phyloP scores from a whole-genome alignment of 2,888 invertebrate genomes.

The Tanytarsus gracilentus region DNA sequence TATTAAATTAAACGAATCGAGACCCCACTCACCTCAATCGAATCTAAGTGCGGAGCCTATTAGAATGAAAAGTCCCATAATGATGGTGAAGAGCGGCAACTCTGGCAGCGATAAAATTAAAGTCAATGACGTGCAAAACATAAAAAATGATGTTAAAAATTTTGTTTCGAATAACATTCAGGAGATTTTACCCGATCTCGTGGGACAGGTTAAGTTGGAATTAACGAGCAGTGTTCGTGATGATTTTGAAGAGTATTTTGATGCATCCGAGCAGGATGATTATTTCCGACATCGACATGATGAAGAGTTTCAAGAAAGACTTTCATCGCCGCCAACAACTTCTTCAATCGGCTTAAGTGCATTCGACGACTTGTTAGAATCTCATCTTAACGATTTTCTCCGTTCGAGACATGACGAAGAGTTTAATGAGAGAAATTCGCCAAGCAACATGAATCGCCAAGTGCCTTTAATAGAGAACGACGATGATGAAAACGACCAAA shows the following conservation, averaged over 20 bases:
- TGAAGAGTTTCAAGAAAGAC: neutral
- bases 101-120: constrained; percentile 30
- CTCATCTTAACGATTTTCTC: constrained; percentile 1
- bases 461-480: neutral
- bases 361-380: neutral
- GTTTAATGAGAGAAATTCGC: constrained; percentile 14
- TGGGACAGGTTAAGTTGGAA: constrained; percentile 42
- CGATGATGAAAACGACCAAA: neutral
- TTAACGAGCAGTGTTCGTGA: constrained; percentile 34
- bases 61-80: constrained; percentile 41
- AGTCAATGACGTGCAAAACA: constrained; percentile 30
- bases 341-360: no score
- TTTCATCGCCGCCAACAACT: neutral
- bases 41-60: constrained; percentile 35
- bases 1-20: constrained; percentile 32
- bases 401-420: constrained; percentile 18
- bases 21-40: constrained; percentile 32
- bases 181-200: constrained; percentile 42
- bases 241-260: constrained; percentile 28
- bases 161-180: constrained; percentile 44
- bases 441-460: no score
- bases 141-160: constrained; percentile 38
- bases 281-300: neutral
- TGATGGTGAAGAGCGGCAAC: constrained; percentile 29
- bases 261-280: neutral